Conservation (phyloP, 2,113 vertebrate species). For the Perognathus longimembris region DNA sequence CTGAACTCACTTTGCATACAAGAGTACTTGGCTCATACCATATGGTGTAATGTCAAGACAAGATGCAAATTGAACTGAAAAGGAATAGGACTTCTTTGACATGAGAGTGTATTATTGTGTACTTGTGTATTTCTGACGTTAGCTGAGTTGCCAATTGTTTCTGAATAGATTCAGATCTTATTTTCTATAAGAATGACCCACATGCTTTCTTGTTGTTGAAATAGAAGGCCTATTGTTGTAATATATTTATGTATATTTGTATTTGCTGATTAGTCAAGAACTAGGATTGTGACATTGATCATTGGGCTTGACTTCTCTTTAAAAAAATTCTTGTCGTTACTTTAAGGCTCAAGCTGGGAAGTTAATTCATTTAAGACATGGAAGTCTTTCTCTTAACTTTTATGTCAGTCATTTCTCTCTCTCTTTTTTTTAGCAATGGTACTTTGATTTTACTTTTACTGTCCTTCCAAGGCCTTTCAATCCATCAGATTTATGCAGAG, state of each 20-base stretch:
- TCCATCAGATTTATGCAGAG: not conserved
- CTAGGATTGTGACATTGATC: conserved; percentile 13
- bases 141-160: conserved; percentile 33
- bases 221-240: not conserved
- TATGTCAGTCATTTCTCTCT: not conserved
- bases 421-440: not conserved
- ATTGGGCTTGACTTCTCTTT: conserved; percentile 49
- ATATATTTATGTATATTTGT: conserved; percentile 26
- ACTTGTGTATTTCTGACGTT: conserved; percentile 21
- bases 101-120: not conserved
- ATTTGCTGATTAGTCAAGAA: conserved; percentile 51
- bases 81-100: conserved; percentile 54
- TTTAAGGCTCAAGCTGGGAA: not conserved
- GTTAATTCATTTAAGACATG: conserved; percentile 18
- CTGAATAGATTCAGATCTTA: conserved; percentile 42
- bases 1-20: conserved; percentile 58
- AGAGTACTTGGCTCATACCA: conserved; percentile 46
- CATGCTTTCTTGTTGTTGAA: conserved; percentile 53
- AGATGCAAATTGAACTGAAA: conserved; percentile 47
- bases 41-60: conserved; percentile 62
- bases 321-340: conserved; percentile 16
- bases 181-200: conserved; percentile 58
- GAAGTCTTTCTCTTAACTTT: not conserved
- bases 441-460: not conserved
- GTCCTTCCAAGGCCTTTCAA: not conserved